phyloP scores from a whole-genome alignment of 2,797 vertebrate genomes.

The Chelonia mydas region DNA sequence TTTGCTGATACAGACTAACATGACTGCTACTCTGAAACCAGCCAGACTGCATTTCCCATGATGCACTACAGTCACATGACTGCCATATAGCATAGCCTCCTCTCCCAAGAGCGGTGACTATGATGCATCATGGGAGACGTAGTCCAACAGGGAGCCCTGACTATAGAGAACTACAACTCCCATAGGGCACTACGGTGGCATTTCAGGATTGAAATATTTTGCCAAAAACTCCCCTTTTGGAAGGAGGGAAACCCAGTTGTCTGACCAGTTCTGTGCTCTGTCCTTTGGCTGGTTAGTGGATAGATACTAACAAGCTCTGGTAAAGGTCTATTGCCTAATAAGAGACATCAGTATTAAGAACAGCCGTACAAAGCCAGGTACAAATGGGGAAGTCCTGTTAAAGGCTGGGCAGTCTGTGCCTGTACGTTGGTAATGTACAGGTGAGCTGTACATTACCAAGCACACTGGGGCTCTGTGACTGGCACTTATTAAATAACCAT shows the following conservation, averaged over 20 bases:
- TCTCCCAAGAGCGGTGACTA: not conserved
- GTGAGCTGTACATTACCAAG: not conserved
- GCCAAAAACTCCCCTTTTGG: not conserved
- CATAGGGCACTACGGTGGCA: not conserved
- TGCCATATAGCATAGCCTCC: not conserved
- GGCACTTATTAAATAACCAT: not conserved
- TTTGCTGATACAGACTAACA: no score
- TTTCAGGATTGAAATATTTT: not conserved
- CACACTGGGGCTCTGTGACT: not conserved
- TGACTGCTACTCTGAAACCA: not conserved
- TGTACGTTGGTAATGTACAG: not conserved
- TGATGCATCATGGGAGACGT: not conserved
- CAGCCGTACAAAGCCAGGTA: not conserved
- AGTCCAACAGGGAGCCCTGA: not conserved
- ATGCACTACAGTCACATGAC: not conserved
- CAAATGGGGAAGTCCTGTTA: not conserved
- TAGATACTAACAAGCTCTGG: not conserved
- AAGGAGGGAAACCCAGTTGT: not conserved
- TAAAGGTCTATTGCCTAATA: not conserved
- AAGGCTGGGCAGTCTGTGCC: not conserved
- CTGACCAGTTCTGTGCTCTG: not conserved
- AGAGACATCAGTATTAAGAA: rapidly evolving
- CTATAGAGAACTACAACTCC: not conserved
- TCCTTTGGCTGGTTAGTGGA: not conserved
- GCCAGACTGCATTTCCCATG: not conserved